phyloP scores from a whole-genome alignment of 2,797 vertebrate genomes.

The Alcedo quadribrachys region DNA sequence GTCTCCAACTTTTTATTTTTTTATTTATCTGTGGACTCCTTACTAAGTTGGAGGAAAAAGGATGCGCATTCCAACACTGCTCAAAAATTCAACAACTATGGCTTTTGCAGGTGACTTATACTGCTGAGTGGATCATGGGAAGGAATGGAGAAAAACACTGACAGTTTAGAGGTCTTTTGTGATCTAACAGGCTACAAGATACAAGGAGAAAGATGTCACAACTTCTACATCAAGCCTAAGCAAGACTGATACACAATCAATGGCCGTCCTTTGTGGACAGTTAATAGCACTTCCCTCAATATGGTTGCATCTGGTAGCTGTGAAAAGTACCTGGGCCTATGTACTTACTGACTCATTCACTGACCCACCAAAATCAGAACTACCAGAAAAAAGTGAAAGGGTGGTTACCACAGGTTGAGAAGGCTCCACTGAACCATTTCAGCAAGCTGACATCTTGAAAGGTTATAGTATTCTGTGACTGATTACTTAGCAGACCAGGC shows the following conservation, averaged over 20 bases:
- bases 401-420: neutral
- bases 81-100: neutral
- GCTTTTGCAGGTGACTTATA: neutral
- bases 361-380: neutral
- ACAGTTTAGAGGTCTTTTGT: neutral
- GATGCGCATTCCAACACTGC: neutral
- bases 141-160: neutral
- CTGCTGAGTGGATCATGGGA: neutral
- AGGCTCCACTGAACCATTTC: neutral
- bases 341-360: neutral
- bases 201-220: neutral
- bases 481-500: neutral
- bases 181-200: neutral
- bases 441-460: neutral
- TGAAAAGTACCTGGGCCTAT: neutral
- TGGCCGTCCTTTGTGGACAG: neutral
- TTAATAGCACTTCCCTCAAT: neutral
- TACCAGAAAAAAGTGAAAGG: neutral
- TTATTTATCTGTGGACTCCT: neutral
- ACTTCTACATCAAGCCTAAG: neutral
- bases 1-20: neutral
- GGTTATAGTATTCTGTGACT: accelerated
- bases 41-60: neutral
- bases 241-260: neutral
- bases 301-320: neutral